Evolutionary conservation across 2,113 vertebrate species (phyloP).

Genomic region (Pachycephala philippinensis): DNA sequence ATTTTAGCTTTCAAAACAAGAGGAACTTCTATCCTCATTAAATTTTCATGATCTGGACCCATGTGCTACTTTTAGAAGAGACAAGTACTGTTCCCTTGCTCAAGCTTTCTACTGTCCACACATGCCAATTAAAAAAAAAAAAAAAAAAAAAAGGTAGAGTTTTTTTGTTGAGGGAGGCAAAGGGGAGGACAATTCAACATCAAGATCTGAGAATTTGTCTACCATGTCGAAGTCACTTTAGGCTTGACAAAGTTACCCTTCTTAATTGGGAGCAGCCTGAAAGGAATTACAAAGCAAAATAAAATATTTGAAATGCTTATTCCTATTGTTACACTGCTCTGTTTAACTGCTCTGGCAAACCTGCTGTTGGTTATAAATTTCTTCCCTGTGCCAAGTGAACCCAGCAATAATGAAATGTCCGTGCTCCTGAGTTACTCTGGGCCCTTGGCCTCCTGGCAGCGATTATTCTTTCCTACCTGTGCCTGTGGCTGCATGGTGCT

Average conservation of each 20-base stretch:
- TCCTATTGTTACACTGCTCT: neutral
- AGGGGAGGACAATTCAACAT: neutral
- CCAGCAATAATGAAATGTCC: neutral
- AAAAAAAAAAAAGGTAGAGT: neutral
- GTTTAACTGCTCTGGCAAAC: conserved; percentile 7
- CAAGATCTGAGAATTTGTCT: conserved; percentile 1
- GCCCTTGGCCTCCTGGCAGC: neutral
- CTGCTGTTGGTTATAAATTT: neutral
- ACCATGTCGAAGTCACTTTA: neutral
- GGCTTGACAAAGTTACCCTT: conserved; percentile 6
- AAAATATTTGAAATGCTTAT: conserved; percentile 51
- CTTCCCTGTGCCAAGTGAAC: neutral
- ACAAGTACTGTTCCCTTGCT: neutral
- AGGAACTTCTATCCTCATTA: neutral
- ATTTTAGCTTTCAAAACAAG: neutral
- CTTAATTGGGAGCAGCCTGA: conserved; percentile 1
- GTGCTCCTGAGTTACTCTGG: neutral
- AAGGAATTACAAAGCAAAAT: conserved; percentile 38
- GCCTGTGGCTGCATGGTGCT: neutral
- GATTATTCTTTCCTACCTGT: neutral
- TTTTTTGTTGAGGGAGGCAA: neutral
- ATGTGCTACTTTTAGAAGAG: neutral
- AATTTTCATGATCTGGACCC: neutral
- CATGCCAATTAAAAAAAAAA: neutral
- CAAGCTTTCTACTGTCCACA: neutral